These are phyloP conservation scores for Microtus montanus DNA, from an alignment of 2,113 vertebrate genomes.

Conservation along the genomic window DNA sequence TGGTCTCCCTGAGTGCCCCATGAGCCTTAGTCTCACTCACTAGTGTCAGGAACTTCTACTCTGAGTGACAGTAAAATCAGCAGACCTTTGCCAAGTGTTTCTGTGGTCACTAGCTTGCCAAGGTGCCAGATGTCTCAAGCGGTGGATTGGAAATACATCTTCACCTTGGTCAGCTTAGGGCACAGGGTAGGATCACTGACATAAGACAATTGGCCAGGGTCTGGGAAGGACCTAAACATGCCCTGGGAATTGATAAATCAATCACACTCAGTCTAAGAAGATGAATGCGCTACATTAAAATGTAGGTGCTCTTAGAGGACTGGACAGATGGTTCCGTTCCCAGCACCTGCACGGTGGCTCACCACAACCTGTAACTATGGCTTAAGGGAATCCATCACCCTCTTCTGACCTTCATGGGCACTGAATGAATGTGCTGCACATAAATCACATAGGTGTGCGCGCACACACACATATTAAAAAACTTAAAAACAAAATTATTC, in stretches of 20 bases:
- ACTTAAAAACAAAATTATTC: background rate
- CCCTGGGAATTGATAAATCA: background rate
- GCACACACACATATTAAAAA: background rate
- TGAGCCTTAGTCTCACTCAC: background rate
- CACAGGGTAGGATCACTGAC: background rate
- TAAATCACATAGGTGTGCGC: background rate
- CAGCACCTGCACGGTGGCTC: background rate
- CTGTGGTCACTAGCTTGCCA: background rate
- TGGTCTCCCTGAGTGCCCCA: background rate
- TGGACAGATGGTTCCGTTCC: background rate
- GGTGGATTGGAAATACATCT: background rate
- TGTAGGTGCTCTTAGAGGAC: constrained; percentile 7
- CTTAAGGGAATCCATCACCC: too few relatives aligned
- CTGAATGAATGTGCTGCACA: background rate
- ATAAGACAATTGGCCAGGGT: background rate
- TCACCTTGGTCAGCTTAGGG: background rate
- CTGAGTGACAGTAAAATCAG: background rate
- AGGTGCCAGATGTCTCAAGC: background rate
- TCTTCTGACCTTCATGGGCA: background rate
- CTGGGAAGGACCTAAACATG: background rate
- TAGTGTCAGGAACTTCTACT: background rate
- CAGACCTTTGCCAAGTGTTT: background rate
- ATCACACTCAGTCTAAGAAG: constrained; percentile 21
- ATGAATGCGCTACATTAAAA: constrained; percentile 18
- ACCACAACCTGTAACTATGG: background rate